Evolutionary conservation across 2,888 invertebrate genomes (phyloP).

Genomic region (Eueremaeus valkanovi): DNA sequence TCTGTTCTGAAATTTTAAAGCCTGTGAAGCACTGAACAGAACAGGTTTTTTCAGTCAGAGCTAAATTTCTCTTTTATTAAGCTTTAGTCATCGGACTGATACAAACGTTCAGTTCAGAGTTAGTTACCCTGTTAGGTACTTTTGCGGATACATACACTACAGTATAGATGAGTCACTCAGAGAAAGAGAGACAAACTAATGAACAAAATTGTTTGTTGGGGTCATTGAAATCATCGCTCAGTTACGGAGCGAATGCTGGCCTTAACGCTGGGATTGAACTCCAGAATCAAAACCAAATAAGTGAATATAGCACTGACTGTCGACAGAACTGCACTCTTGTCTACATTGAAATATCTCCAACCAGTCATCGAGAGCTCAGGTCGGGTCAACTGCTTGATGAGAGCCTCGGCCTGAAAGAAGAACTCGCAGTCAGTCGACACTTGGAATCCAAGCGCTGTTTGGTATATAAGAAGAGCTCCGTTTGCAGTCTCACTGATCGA

Average conservation of each 20-base stretch:
- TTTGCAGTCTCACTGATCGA: background rate
- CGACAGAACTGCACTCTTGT: conserved; percentile 4
- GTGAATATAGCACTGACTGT: background rate
- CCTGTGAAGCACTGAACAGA: too few relatives aligned
- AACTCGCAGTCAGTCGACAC: background rate
- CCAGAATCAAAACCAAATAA: background rate
- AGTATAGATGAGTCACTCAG: too few relatives aligned
- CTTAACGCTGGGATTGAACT: background rate
- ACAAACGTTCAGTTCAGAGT: too few relatives aligned
- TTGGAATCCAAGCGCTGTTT: background rate
- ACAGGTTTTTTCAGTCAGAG: too few relatives aligned
- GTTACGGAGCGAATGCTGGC: background rate
- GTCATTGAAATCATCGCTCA: too few relatives aligned
- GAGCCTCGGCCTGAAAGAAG: background rate
- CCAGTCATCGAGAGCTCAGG: background rate
- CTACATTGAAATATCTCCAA: conserved; percentile 3
- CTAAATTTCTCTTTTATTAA: too few relatives aligned
- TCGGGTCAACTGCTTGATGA: background rate
- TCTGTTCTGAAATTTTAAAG: too few relatives aligned
- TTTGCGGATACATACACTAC: too few relatives aligned
- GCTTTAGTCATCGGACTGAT: too few relatives aligned
- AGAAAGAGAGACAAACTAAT: too few relatives aligned
- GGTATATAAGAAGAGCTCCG: background rate
- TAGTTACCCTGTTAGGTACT: too few relatives aligned
- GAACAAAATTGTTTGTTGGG: too few relatives aligned